Evolutionary conservation across 2,797 vertebrate genomes (phyloP), one percentile per base, ranked within the genome.

Genomic region (Onychomys arenicola): DNA sequence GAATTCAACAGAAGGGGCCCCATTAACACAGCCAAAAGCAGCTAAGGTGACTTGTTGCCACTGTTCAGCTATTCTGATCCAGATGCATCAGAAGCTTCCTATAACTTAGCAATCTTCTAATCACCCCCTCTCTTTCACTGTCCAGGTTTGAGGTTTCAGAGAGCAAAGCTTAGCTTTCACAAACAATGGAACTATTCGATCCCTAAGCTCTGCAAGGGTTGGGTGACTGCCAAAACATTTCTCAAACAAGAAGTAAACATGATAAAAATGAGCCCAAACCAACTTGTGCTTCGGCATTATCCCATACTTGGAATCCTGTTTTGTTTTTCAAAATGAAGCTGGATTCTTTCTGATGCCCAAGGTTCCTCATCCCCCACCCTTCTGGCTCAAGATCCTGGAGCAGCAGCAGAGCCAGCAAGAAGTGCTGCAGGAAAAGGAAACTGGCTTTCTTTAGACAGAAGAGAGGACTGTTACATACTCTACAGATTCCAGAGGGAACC

Each of bases 161-260:
- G 98, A 97, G 96, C 96, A 95, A 98, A 97, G 95, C 95, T 98
- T 16, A 90, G 96, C 94, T 95, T 90, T 65, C 94, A 95, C 97
- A 98, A 97, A 96, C 92, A 97, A 96, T 95, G 97, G 96, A 97
- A 97, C 94, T 91, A 83, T 85, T 90, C 97, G 93, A 97, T 97
- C 97, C 97, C 49, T 69, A 34, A 96, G 92, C 93, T 97, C 97
- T 95, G 96, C 84, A 25, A 95, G 83, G 96, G n/a, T 89, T 97
- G 97, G 96, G 98, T 82, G 46, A 57, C 91, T 83, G 96, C 98
- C 98, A 98, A 96, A 86, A 65, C 0, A 82, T 77, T 97, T 97
- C 97, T 98, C 97, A 96, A 98, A 95, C 96, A 96, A 97, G 97
- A 98, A 97, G 90, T 97, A 98, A 98, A 97, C 97, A 97, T 52